phyloP scores from a whole-genome alignment of 2,113 vertebrate genomes.

The Cisticola juncidis region DNA sequence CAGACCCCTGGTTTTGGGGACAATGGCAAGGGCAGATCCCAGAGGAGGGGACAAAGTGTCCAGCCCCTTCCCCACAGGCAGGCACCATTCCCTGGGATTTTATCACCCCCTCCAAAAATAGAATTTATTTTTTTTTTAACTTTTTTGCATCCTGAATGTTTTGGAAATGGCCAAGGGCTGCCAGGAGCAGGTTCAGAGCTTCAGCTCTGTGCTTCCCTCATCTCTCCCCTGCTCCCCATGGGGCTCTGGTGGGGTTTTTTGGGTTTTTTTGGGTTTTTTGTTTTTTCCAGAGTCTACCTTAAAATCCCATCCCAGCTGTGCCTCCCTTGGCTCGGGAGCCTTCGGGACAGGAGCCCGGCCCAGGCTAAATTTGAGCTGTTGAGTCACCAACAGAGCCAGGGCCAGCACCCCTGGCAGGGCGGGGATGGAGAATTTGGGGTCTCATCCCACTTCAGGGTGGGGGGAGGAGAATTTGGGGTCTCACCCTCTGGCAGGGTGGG shows the following conservation, averaged over 20 bases:
- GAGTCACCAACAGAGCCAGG: background rate
- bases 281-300: background rate
- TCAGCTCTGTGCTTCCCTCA: background rate
- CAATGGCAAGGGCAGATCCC: background rate
- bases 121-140: background rate
- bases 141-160: background rate
- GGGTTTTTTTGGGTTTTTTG: background rate
- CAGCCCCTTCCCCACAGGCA: fast-evolving
- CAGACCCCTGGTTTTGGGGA: slow-evolving; percentile 58
- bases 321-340: slow-evolving; percentile 10
- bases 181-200: background rate
- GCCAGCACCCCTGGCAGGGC: background rate
- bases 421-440: background rate
- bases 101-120: background rate
- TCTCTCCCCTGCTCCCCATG: fast-evolving
- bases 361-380: slow-evolving; percentile 7
- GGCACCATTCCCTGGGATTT: background rate
- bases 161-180: background rate
- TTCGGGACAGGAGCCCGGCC: slow-evolving; percentile 1
- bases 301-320: background rate
- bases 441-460: fast-evolving
- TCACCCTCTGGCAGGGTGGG: fast-evolving
- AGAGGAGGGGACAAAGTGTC: fast-evolving
- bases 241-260: background rate
- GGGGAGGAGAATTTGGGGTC: background rate